A percentile compares a stretch with the other conserved stretches of the same genome.
phyloP scores from a whole-genome alignment of 2,797 vertebrate genomes.

The Decapterus maruadsi region DNA sequence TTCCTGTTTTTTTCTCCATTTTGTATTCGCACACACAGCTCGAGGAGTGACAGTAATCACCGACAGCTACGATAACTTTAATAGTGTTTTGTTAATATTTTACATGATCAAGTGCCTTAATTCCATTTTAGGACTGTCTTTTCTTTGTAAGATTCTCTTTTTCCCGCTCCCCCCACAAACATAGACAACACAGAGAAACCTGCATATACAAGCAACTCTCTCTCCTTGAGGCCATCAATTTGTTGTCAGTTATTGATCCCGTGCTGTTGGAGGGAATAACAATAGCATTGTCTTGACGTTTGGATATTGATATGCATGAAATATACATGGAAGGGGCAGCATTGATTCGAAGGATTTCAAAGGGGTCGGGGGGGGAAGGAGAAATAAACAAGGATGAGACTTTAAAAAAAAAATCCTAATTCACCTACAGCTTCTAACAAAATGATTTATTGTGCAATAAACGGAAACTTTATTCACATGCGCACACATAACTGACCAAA shows the following conservation, averaged over 20 bases:
- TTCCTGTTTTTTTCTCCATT: not conserved
- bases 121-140: not conserved
- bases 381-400: constrained; percentile 22
- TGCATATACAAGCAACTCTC: not conserved
- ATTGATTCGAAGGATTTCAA: constrained; percentile 41
- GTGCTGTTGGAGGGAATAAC: constrained; percentile 52
- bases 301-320: constrained; percentile 71
- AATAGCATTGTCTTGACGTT: constrained; percentile 53
- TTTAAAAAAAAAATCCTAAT: not conserved
- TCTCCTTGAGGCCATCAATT: constrained; percentile 40
- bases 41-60: not conserved
- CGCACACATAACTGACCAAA: constrained; percentile 32
- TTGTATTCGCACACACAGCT: not conserved
- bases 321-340: constrained; percentile 69
- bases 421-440: constrained; percentile 20
- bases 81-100: not conserved
- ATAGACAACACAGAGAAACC: not conserved
- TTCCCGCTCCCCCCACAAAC: not conserved
- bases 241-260: constrained; percentile 65
- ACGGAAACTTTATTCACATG: constrained; percentile 19
- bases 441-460: constrained; percentile 12
- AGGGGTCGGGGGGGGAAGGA: constrained; percentile 11
- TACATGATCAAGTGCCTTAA: not conserved
- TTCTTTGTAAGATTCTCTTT: constrained; percentile 26
- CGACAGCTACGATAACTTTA: not conserved